Conservation (phyloP, 2,113 vertebrate genomes). For the Penelope pileata region DNA sequence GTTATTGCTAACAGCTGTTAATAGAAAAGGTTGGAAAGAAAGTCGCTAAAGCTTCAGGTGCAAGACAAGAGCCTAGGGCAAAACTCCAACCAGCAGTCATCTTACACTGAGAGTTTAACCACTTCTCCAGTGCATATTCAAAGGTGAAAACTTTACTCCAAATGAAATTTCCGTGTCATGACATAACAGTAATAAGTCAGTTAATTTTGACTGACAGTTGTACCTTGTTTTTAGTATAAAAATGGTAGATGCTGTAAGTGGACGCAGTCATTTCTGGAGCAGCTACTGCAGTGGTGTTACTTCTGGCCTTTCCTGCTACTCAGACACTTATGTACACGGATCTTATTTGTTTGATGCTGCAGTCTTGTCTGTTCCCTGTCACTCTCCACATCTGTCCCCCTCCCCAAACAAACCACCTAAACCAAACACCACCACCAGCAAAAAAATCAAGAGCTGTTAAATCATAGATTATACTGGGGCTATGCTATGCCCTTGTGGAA, state of each 20-base stretch:
- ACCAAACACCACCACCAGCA: not conserved
- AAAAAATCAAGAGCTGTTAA: not conserved
- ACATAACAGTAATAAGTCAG: not conserved
- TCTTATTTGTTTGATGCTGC: not conserved
- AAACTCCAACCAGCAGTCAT: not conserved
- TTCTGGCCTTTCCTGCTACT: not conserved
- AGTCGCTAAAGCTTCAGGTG: not conserved
- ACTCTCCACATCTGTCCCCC: not conserved
- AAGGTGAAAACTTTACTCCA: not conserved
- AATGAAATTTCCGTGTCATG: not conserved
- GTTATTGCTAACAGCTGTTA: not conserved
- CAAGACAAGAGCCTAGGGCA: not conserved
- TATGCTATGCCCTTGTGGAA: not conserved
- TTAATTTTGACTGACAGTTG: not conserved
- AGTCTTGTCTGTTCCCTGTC: not conserved
- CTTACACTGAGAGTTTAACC: not conserved
- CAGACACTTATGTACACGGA: not conserved
- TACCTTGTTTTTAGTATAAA: not conserved
- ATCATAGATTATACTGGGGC: too few relatives aligned
- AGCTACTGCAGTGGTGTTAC: not conserved
- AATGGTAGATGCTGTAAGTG: not conserved
- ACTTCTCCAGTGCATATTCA: not conserved
- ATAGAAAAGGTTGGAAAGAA: not conserved
- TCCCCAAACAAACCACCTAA: not conserved
- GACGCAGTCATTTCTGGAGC: not conserved